These are phyloP conservation scores for Turdus rufiventris DNA, from an alignment of 2,113 vertebrate species.

Conservation along the genomic window DNA sequence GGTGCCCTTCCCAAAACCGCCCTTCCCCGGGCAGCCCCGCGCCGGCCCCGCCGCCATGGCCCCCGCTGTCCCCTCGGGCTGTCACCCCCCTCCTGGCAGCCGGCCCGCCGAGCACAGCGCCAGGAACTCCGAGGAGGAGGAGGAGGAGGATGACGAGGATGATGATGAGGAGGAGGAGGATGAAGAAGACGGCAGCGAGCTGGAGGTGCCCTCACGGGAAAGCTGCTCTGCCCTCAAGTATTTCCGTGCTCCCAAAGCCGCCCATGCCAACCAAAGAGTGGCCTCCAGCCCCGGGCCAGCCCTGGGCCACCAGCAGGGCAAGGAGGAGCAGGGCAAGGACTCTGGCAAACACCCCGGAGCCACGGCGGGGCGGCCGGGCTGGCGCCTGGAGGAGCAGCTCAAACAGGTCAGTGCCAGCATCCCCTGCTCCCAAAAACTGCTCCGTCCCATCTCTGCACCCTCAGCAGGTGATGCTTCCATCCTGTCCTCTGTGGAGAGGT, in stretches of 20 bases:
- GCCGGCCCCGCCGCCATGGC: conserved; percentile 40
- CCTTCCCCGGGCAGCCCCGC: conserved; percentile 30
- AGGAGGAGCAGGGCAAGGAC: conserved; percentile 83
- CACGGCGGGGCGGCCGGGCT: conserved; percentile 73
- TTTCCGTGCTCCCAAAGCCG: conserved; percentile 78
- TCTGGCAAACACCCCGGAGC: conserved; percentile 65
- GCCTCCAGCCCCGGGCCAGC: conserved; percentile 55
- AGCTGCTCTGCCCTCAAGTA: conserved; percentile 73
- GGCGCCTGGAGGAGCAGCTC: conserved; percentile 83
- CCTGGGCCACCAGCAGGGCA: conserved; percentile 61
- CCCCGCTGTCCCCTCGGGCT: not conserved
- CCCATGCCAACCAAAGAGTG: conserved; percentile 68
- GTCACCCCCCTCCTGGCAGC: not conserved
- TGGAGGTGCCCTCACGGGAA: conserved; percentile 64
- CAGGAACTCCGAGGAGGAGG: conserved; percentile 79
- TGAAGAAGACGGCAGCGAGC: conserved; percentile 45
- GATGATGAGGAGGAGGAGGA: conserved; percentile 70
- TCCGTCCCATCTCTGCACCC: too few relatives aligned
- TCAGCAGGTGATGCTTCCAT: too few relatives aligned
- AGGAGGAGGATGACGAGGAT: conserved; percentile 80
- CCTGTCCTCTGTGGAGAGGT: too few relatives aligned
- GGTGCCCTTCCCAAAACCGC: conserved; percentile 72
- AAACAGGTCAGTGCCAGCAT: conserved; percentile 81
- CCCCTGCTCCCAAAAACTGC: not conserved
- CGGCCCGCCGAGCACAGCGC: conserved; percentile 63